Conservation (phyloP, 92 coral and sea anemone species). For the Palythoa heliodiscus region DNA sequence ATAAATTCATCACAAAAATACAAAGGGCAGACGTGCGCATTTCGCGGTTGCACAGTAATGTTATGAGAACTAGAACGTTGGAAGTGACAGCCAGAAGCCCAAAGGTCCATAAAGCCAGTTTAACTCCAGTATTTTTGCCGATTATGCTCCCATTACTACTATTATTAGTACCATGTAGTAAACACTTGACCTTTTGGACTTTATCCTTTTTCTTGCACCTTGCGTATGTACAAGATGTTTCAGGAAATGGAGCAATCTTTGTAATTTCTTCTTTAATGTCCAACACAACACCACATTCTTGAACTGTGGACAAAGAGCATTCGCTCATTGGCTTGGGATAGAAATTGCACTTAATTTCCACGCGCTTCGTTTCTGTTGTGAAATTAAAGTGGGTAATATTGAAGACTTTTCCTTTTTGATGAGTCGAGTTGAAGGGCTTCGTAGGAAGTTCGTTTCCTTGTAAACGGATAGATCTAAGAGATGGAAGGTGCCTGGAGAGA, state of each 20-base stretch:
- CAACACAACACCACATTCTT: conserved; percentile 60
- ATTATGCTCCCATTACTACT: conserved; percentile 72
- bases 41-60: conserved; percentile 74
- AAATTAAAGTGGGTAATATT: conserved; percentile 24
- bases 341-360: conserved; percentile 75
- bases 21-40: conserved; percentile 81
- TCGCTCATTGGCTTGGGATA: conserved; percentile 68
- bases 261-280: conserved; percentile 64
- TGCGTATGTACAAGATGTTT: conserved; percentile 72
- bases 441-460: conserved; percentile 57
- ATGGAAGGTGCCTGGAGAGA: conserved; percentile 58
- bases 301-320: conserved; percentile 59
- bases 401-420: conserved; percentile 3
- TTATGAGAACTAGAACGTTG: conserved; percentile 71
- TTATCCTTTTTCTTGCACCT: conserved; percentile 66
- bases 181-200: conserved; percentile 48
- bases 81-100: conserved; percentile 85
- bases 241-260: conserved; percentile 58
- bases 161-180: conserved; percentile 50
- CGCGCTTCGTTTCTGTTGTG: conserved; percentile 54
- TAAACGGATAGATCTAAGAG: conserved; percentile 54
- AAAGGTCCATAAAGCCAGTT: conserved; percentile 89
- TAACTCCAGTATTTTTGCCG: conserved; percentile 84
- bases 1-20: conserved; percentile 81
- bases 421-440: conserved; percentile 63